Evolutionary conservation across 2,113 vertebrate species (phyloP).

Genomic region (Cebus imitator): DNA sequence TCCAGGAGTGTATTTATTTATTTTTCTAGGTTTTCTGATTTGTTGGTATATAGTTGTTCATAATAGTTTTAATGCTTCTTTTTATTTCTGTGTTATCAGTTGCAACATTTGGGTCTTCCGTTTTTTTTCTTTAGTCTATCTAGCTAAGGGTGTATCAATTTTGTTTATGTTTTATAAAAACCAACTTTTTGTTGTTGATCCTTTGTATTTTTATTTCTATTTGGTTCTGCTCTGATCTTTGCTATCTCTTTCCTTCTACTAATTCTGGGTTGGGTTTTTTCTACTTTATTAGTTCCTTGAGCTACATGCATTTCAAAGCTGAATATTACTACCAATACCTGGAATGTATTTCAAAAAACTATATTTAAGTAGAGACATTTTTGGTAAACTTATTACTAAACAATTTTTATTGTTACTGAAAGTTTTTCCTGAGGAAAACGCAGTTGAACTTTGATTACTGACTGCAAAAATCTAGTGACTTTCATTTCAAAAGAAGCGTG

Average conservation of each 20-base stretch:
- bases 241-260: background rate
- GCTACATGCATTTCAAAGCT: background rate
- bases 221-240: background rate
- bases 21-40: background rate
- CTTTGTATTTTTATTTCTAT: too few species aligned
- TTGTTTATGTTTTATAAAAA: background rate
- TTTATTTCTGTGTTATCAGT: background rate
- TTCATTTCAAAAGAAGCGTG: slow-evolving; percentile 47
- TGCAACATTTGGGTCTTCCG: background rate
- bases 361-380: background rate
- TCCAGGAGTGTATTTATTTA: background rate
- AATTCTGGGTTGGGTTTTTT: background rate
- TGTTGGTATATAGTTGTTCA: background rate
- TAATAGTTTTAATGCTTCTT: background rate
- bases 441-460: slow-evolving; percentile 41
- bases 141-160: background rate
- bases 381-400: background rate
- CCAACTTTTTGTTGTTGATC: background rate
- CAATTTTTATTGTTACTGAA: slow-evolving; percentile 36
- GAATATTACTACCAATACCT: background rate
- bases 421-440: slow-evolving; percentile 41
- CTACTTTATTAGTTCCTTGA: background rate
- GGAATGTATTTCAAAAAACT: slow-evolving; percentile 9
- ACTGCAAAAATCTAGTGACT: slow-evolving; percentile 46
- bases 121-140: background rate